phyloP scores from a whole-genome alignment of 2,113 vertebrate genomes.

The Colius striatus region DNA sequence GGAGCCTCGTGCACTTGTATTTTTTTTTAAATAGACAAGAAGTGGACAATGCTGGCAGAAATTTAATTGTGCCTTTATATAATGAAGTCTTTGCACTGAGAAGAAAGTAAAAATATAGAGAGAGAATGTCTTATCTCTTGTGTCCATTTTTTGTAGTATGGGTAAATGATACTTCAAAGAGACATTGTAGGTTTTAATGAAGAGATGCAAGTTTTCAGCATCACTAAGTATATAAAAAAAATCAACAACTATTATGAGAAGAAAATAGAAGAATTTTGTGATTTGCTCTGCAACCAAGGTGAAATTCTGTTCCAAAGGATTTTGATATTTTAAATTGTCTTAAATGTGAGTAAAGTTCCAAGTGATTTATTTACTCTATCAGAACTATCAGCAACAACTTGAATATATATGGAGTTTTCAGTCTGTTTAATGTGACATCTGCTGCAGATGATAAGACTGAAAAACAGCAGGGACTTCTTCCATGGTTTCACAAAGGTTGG shows the following conservation, averaged over 20 bases:
- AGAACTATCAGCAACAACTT: background rate
- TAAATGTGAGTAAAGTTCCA: background rate
- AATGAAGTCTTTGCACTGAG: background rate
- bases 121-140: background rate
- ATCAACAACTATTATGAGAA: background rate
- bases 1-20: background rate
- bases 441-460: background rate
- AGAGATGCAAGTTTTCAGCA: background rate
- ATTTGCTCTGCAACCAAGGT: background rate
- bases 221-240: background rate
- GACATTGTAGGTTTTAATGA: background rate
- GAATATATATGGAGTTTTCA: background rate
- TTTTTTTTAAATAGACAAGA: background rate
- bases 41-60: background rate
- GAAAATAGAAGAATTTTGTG: background rate
- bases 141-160: background rate
- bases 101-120: background rate
- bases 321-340: background rate
- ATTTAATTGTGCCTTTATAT: background rate
- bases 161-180: background rate
- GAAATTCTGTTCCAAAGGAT: background rate
- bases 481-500: background rate
- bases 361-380: background rate
- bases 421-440: constrained; percentile 3
- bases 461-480: background rate